These are phyloP conservation scores for Ictalurus punctatus DNA, from an alignment of 2,113 vertebrate species.

Conservation along the genomic window DNA sequence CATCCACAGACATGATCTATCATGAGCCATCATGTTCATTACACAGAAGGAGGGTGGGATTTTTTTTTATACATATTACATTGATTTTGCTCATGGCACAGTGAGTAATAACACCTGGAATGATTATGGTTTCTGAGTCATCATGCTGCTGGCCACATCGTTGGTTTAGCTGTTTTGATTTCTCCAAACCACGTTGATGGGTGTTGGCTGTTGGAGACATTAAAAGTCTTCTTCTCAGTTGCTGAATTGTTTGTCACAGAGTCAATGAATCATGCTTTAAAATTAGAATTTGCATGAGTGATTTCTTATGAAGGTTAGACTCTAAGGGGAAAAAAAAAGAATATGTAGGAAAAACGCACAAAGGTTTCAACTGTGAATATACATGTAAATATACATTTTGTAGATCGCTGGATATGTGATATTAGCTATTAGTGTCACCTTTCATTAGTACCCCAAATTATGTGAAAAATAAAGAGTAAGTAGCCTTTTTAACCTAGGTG, in stretches of 20 bases:
- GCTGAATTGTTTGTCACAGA: neutral
- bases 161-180: slow-evolving; percentile 7
- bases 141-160: neutral
- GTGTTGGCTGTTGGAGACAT: neutral
- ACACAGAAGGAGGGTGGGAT: neutral
- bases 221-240: neutral
- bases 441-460: no score
- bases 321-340: neutral
- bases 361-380: no score
- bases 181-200: neutral
- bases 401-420: no score
- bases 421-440: no score
- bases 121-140: slow-evolving; percentile 17
- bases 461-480: no score
- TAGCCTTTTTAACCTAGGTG: no score
- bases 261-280: neutral
- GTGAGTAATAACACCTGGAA: slow-evolving; percentile 33
- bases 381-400: no score
- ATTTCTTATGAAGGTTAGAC: neutral
- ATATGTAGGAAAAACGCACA: no score
- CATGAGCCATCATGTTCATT: neutral
- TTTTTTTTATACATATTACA: neutral
- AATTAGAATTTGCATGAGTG: neutral
- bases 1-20: neutral
- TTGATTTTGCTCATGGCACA: slow-evolving; percentile 19